phyloP scores from a whole-genome alignment of 2,888 invertebrate genomes.

The Bombylius discolor region DNA sequence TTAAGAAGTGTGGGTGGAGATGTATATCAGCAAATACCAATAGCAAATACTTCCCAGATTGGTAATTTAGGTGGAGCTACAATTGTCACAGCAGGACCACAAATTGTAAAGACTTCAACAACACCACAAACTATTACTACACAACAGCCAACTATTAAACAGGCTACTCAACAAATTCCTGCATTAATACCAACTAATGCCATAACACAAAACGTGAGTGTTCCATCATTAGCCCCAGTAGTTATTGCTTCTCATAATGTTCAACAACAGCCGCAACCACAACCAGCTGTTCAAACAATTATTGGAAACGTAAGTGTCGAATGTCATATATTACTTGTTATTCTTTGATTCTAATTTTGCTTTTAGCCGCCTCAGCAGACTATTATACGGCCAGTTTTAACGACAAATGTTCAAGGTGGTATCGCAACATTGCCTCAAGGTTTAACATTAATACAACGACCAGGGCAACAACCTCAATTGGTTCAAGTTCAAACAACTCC shows the following conservation, averaged over 20 bases:
- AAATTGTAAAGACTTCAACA: constrained; percentile 29
- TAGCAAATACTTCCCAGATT: constrained; percentile 32
- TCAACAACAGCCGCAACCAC: constrained; percentile 21
- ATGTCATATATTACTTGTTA: too few species aligned
- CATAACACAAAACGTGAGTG: constrained; percentile 16
- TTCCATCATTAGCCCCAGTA: constrained; percentile 14
- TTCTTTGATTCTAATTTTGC: not conserved
- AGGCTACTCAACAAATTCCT: constrained; percentile 28
- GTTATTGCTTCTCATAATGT: constrained; percentile 28
- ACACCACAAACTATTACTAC: constrained; percentile 26
- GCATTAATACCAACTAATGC: constrained; percentile 33
- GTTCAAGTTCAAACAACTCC: constrained; percentile 34
- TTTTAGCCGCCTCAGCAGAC: constrained; percentile 31
- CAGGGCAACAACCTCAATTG: constrained; percentile 35
- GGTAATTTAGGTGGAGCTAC: constrained; percentile 23
- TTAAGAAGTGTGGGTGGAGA: constrained; percentile 34
- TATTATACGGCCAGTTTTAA: constrained; percentile 33
- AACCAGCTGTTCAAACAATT: constrained; percentile 23
- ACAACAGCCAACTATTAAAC: constrained; percentile 19
- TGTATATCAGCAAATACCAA: constrained; percentile 36
- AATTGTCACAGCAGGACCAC: constrained; percentile 26
- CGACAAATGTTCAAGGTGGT: constrained; percentile 26
- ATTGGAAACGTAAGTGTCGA: constrained; percentile 28
- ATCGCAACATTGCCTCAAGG: constrained; percentile 33
- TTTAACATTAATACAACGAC: constrained; percentile 34